A percentile compares a stretch with the other conserved stretches of the same genome.
phyloP scores from a whole-genome alignment of 2,888 invertebrate species.

The Drosophila longiperda region DNA sequence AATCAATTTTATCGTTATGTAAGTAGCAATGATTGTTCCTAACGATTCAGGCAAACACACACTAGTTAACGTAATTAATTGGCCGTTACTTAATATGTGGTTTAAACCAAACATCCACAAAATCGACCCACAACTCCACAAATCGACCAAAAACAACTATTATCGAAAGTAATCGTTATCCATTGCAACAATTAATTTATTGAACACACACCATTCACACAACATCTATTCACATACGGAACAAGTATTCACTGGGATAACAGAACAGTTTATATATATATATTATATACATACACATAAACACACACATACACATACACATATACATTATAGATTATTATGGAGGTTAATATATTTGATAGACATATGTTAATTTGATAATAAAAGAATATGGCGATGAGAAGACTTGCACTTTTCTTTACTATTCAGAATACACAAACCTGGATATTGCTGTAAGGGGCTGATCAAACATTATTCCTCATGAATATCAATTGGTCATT shows the following conservation, averaged over 20 bases:
- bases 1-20: conserved; percentile 48
- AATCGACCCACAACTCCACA: conserved; percentile 10
- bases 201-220: conserved; percentile 38
- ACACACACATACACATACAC: conserved; percentile 6
- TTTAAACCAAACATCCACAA: conserved; percentile 27
- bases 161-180: conserved; percentile 51
- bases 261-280: conserved; percentile 48
- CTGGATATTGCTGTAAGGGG: no score
- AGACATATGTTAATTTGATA: no score
- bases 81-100: conserved; percentile 73
- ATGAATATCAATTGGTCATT: no score
- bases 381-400: no score
- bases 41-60: conserved; percentile 67
- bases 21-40: conserved; percentile 76
- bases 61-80: conserved; percentile 74
- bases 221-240: conserved; percentile 12
- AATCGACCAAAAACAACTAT: conserved; percentile 45
- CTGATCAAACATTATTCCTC: no score
- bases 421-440: no score
- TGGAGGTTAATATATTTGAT: no score
- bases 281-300: conserved; percentile 19
- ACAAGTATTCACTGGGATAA: conserved; percentile 63
- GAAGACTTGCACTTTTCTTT: no score
- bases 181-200: conserved; percentile 64
- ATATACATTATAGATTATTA: background rate